phyloP scores from a whole-genome alignment of 2,797 vertebrate genomes.

The Schizopygopsis pylzovi region DNA sequence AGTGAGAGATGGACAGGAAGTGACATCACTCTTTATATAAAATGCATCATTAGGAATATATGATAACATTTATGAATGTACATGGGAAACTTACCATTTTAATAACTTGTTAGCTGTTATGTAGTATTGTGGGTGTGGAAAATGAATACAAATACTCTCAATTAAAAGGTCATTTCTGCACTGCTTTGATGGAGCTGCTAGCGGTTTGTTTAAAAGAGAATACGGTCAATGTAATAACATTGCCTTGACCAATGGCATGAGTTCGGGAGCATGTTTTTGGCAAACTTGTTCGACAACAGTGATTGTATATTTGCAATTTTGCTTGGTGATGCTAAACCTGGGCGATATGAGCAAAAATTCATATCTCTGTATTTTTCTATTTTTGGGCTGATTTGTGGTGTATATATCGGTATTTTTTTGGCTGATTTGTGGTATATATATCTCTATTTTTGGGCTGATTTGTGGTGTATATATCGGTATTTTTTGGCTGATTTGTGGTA shows the following conservation, averaged over 20 bases:
- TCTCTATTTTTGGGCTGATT: too few relatives aligned
- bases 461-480: too few relatives aligned
- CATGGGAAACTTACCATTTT: neutral
- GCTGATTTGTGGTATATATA: too few relatives aligned
- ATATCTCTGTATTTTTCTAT: too few relatives aligned
- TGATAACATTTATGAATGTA: neutral
- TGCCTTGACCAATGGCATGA: neutral
- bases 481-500: too few relatives aligned
- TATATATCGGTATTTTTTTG: too few relatives aligned
- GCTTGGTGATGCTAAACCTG: neutral
- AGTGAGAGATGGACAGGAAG: slow-evolving; percentile 46
- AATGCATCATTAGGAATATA: neutral
- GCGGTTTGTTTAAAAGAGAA: neutral
- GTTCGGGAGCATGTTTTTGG: neutral
- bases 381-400: too few relatives aligned
- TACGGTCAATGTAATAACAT: neutral
- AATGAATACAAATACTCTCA: neutral
- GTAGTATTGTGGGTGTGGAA: neutral
- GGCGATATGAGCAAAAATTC: too few relatives aligned
- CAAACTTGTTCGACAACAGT: neutral
- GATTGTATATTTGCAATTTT: neutral
- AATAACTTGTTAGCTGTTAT: too few relatives aligned
- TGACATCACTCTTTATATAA: neutral
- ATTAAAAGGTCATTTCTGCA: neutral
- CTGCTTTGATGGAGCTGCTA: too few relatives aligned